Base-by-base conservation (phyloP, 2,797 vertebrate species). In the Sciaenops ocellatus region DNA sequence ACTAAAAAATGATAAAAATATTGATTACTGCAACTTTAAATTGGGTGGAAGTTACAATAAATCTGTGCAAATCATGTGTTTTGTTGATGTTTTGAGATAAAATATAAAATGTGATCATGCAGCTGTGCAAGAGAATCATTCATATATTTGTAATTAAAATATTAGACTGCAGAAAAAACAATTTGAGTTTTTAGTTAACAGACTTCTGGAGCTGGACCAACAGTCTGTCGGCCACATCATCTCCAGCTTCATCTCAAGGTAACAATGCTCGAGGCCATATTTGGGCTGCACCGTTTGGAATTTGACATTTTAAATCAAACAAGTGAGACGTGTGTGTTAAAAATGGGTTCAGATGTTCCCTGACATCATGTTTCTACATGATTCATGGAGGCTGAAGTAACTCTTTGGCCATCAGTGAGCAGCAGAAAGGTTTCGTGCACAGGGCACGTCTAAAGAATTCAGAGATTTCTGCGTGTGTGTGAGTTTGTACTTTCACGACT, bases 331-430 rank as follows among this genome's bases (percentile, higher is more conserved):
- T 11, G 1, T 10, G 0, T 6, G 13, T 60, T 55, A 38, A 55
- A 46, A 48, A 66, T 47, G 57, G 52, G 60, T 48, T 69, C 20
- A 51, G 12, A 66, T 48, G 41, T 72, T 24, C 56, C n/a, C 59
- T 65, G 66, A 60, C 57, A 69, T 52, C 26, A 15, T 50, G n/a
- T 22, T 13, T 22, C 54, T 6, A 7, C 41, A 30, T 59, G 17
- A 62, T 75, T 74, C 26, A 62, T 51, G n/a, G 9, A 46, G 48
- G 47, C 3, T 18, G 42, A 86, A 9, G 57, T 28, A 22, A 73
- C 3, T 60, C 34, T 74, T 54, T 61, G 56, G 22, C 41, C 24
- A 17, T n/a, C 20, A 28, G 16, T 20, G 20, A 12, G 6, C 55
- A 47, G 46, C 18, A 68, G 57, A 62, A 7, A 67, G 62, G 15